Conservation (phyloP, 2,113 vertebrate genomes). For the Gila orcuttii region DNA sequence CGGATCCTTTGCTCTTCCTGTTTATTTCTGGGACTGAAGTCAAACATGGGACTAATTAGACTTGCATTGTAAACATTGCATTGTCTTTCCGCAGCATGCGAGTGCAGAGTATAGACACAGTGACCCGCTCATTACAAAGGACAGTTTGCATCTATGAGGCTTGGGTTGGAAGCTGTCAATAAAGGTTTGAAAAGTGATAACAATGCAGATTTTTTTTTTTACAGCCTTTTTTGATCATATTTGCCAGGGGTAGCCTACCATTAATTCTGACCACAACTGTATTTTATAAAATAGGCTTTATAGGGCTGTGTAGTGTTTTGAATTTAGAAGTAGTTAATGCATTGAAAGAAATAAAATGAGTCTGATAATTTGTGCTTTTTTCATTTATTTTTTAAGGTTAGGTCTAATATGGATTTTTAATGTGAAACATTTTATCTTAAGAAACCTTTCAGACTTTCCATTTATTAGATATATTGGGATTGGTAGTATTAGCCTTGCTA, state of each 20-base stretch:
- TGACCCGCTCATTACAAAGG: background rate
- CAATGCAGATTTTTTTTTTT: too few relatives aligned
- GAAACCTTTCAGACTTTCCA: background rate
- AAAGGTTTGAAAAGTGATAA: too few relatives aligned
- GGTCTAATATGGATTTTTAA: background rate
- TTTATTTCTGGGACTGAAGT: constrained; percentile 5
- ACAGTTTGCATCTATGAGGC: constrained; percentile 6
- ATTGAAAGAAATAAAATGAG: too few relatives aligned
- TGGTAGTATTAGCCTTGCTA: background rate
- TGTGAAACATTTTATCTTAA: background rate
- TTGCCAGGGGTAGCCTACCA: too few relatives aligned
- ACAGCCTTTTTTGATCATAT: too few relatives aligned
- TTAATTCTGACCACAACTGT: too few relatives aligned
- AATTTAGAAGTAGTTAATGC: background rate
- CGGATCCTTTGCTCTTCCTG: background rate
- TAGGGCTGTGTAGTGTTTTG: background rate
- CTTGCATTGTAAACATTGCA: background rate
- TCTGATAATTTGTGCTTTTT: too few relatives aligned
- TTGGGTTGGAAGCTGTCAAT: background rate
- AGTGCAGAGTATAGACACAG: background rate
- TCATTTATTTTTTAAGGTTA: too few relatives aligned
- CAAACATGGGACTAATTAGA: background rate
- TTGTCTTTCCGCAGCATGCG: background rate
- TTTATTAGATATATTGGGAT: background rate
- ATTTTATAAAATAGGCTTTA: background rate